These are phyloP conservation scores for Heteromormyrus szaboi DNA, from an alignment of 2,797 vertebrate genomes.

Conservation along the genomic window DNA sequence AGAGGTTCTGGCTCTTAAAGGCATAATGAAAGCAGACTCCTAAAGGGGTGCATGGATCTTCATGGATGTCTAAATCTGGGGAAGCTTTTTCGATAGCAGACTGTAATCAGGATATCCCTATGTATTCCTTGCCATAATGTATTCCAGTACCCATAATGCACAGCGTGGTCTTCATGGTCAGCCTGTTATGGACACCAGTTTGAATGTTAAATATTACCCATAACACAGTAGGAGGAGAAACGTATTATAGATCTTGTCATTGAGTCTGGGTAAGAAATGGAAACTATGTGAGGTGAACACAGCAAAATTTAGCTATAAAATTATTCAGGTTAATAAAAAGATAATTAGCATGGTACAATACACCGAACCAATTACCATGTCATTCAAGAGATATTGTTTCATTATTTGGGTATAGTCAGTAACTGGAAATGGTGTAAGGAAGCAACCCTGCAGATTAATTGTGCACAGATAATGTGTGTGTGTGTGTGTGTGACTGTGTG, in stretches of 20 bases:
- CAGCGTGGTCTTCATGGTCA: background rate
- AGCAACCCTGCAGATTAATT: constrained; percentile 55
- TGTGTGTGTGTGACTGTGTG: background rate
- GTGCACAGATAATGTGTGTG: constrained; percentile 45
- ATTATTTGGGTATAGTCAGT: constrained; percentile 54
- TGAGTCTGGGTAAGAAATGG: background rate
- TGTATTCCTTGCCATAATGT: background rate
- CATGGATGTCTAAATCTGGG: background rate
- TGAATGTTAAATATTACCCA: background rate
- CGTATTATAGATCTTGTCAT: background rate
- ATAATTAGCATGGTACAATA: constrained; percentile 53
- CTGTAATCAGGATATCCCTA: background rate
- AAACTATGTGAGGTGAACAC: constrained; percentile 22
- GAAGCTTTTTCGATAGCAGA: background rate
- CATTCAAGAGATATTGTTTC: constrained; percentile 60
- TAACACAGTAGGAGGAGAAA: background rate
- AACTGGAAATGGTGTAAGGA: constrained; percentile 53
- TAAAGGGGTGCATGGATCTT: background rate
- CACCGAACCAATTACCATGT: constrained; percentile 57
- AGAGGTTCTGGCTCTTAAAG: background rate
- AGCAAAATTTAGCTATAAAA: constrained; percentile 45
- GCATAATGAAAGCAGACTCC: background rate
- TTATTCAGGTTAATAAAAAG: constrained; percentile 55
- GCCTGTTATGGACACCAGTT: background rate
- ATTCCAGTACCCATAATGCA: background rate